Evolutionary conservation across 2,888 invertebrate genomes (phyloP), one percentile per base, ranked within the genome.

Genomic region (Aleiodes leptofemur): DNA sequence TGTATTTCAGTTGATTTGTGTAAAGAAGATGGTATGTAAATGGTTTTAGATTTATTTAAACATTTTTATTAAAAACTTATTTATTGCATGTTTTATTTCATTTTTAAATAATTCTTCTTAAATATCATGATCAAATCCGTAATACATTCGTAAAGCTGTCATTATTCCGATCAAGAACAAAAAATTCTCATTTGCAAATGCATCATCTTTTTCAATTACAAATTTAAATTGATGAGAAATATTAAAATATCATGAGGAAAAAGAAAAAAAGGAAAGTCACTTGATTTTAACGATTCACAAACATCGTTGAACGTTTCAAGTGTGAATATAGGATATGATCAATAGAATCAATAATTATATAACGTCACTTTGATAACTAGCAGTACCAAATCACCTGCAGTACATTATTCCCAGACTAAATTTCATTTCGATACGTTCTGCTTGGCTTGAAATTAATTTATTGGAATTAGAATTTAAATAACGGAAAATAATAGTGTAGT

Each of bases 1-100:
- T 86, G 83, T 86, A 86, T 87, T 86, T 86, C 86, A 86, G 86
- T 86, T 86, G 85, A 86, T 86, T 86, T 86, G 86, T 87, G 86
- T 86, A 87, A 86, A 86, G 86, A 86, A 86, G 86, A 86, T 86
- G 86, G 86, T 86, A 86, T 86, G 86, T 86, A 86, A 83, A 86
- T 85, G 82, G 82, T 84, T 86, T 51, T 83, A 82, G 83, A 86
- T 85, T 87, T 82, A 81, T 85, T 86, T 83, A 80, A 78, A 83
- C 82, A 83, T 81, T 80, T 82, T 74, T 74, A 78, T 75, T 74
- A 74, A 56, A 57, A 69, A 72, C 66, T 74, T 72, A 69, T 77
- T 79, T 83, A 82, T 82, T 86, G 86, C 86, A 86, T 86, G 86
- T 83, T 83, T 83, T 72, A 77, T 79, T 79, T 79, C 77, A 66